Evolutionary conservation across 2,797 vertebrate species (phyloP).

Genomic region (Phataginus tricuspis): DNA sequence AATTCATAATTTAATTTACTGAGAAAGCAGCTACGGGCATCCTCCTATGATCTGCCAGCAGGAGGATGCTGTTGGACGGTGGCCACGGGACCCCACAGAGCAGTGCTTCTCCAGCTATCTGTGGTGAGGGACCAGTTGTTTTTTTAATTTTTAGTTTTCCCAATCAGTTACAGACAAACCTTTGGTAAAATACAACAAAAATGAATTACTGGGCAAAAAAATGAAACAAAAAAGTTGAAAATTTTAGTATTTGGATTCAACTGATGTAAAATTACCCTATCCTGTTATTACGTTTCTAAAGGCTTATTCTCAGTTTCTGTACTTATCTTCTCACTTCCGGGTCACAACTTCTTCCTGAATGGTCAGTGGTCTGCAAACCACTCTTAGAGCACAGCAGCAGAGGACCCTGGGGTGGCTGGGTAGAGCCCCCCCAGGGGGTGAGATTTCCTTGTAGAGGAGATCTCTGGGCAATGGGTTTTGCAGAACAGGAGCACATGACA

Average conservation of each 20-base stretch:
- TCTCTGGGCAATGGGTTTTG: not conserved
- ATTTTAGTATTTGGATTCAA: slow-evolving; percentile 44
- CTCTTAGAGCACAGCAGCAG: not conserved
- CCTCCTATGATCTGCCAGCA: not conserved
- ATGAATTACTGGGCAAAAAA: not conserved
- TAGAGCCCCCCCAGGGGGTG: not conserved
- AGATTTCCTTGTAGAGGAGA: not conserved
- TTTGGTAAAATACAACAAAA: slow-evolving; percentile 54
- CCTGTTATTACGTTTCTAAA: not conserved
- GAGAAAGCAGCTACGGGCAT: not conserved
- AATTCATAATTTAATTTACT: slow-evolving; percentile 46
- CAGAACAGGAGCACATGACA: not conserved
- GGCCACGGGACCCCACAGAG: not conserved
- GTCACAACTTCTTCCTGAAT: not conserved
- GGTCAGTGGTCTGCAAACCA: not conserved
- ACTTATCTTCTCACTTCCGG: not conserved
- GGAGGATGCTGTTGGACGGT: not conserved
- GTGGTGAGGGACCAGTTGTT: not conserved
- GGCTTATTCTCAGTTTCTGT: not conserved
- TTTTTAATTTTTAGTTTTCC: not conserved
- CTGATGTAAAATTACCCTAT: not conserved
- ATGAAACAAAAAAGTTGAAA: not conserved
- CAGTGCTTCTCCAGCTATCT: not conserved
- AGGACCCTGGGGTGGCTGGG: not conserved
- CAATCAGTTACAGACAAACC: not conserved